Percentiles rank a stretch among this genome's conserved stretches.
Evolutionary conservation across 1,140 invertebrate genomes (phyloP).

Genomic region (Ganaspis sp.): DNA sequence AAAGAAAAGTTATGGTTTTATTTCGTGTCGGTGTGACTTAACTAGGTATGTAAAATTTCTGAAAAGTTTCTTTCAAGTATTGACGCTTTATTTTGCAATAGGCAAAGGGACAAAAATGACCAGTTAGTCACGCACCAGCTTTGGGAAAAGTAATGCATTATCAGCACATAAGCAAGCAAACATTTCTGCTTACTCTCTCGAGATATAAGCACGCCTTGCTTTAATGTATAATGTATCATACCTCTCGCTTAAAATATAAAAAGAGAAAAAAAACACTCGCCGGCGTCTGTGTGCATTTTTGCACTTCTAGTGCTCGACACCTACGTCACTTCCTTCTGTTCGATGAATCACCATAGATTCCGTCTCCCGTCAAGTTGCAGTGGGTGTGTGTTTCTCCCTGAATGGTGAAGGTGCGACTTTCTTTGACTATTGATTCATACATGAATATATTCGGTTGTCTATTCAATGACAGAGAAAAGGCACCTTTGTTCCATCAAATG

Average conservation of each 20-base stretch:
- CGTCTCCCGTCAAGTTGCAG: constrained; percentile 47
- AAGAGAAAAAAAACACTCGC: not conserved
- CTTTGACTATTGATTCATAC: constrained; percentile 32
- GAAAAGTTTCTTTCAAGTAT: not conserved
- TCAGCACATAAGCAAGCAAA: constrained; percentile 6
- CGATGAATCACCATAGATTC: constrained; percentile 56
- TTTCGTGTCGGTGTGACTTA: not conserved
- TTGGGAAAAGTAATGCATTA: not conserved
- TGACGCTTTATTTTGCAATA: not conserved
- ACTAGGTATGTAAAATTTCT: constrained; percentile 5
- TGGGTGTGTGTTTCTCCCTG: constrained; percentile 57
- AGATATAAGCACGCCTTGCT: not conserved
- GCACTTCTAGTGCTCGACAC: constrained; percentile 43
- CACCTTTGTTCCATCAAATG: not conserved
- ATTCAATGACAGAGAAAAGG: not conserved
- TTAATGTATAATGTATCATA: not conserved
- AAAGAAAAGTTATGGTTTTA: constrained; percentile 16
- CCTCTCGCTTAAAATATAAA: not conserved
- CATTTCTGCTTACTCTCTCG: not conserved
- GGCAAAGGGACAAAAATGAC: not conserved
- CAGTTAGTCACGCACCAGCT: constrained; percentile 1
- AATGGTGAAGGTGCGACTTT: constrained; percentile 45
- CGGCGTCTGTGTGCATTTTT: not conserved
- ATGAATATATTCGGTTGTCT: not conserved
- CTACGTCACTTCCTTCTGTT: constrained; percentile 53